Evolutionary conservation across 2,797 vertebrate species (phyloP), one percentile per base, ranked within the genome.

Genomic region (Aselliscus stoliczkanus): DNA sequence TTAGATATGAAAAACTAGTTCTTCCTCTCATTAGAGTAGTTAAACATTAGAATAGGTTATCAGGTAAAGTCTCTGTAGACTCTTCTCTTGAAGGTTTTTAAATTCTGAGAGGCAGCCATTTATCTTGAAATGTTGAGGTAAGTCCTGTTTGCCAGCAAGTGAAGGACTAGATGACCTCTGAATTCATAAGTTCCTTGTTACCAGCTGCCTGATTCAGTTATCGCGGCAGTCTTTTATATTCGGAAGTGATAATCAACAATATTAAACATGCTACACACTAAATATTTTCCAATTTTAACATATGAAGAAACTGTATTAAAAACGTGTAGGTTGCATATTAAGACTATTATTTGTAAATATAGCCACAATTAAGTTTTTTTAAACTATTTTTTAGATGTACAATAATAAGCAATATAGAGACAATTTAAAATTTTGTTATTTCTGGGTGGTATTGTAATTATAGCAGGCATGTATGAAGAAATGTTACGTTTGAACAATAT

Each of bases 11-110:
- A 95, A 94, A 85, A 72, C 72, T 7, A 54, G 54, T 84, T 95
- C 86, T 84, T 52, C 70, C 81, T 95, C 97, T 97, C 93, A 88
- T 97, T 97, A 97, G 92, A 95, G 95, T 82, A 72, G 82, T 96
- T 97, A 96, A 96, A 93, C 92, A 93, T 42, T 83, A 89, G 69
- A 90, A 95, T 65, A 92, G 85, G 75, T 93, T 96, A 97, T 95
- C 96, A 94, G 70, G 85, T 60, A 93, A 76, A 44, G 82, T 95
- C 97, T 97, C 96, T 44, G 9, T 12, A 92, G 95, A 96, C 92
- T 93, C 88, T 88, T 96, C 50, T 86, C 81, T 75, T 64, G 37
- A 83, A 88, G 52, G 62, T 92, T 88, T 96, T 97, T 94, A 96
- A 85, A 88, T 92, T 83, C 70, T 37, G 50, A 94, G 85, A 95